A percentile compares a stretch with the other conserved stretches of the same genome.
Conservation (phyloP, 2,113 vertebrate genomes). For the human (Homo sapiens) region GRCh38 chr3:112765001-112765500, state of each 20-base stretch:
- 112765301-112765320: not conserved
- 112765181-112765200: not conserved
- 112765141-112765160: no score
- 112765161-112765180: not conserved
- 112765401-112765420: not conserved
- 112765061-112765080: no score
- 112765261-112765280: not conserved
- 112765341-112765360: not conserved
- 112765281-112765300: not conserved
- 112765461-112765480: not conserved
- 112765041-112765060: no score
- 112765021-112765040: no score
- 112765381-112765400: not conserved
- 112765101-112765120: no score
- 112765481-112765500: not conserved
- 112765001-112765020: no score
- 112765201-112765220: not conserved
- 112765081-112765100: no score
- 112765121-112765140: no score
- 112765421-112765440: not conserved
- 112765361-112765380: not conserved
- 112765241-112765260: not conserved
- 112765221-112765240: conserved; percentile 5
- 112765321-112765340: not conserved
- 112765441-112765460: not conserved